Percentiles rank a stretch among this genome's conserved stretches.
These are phyloP conservation scores for Oedothorax gibbosus DNA, from an alignment of 1,140 invertebrate species.

Conservation along the genomic window DNA sequence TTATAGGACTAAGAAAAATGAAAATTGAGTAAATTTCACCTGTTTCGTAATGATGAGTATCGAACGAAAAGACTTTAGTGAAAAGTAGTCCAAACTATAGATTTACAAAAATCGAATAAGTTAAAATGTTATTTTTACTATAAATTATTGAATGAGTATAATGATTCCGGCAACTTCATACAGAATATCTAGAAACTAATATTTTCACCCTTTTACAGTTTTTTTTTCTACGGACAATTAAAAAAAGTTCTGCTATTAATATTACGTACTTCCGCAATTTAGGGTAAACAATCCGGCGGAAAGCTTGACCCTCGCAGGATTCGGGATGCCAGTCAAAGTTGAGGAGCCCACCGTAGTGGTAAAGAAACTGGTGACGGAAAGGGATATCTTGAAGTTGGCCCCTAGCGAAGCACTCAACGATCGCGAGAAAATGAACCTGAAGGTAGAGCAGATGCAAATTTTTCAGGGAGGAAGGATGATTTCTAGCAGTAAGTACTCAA, in stretches of 20 bases:
- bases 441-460: slow-evolving; percentile 36
- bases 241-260: background rate
- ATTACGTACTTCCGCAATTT: background rate
- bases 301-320: background rate
- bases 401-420: slow-evolving; percentile 54
- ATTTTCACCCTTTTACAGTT: no score
- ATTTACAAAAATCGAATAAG: no score
- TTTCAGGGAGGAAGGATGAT: slow-evolving; percentile 36
- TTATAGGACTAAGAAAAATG: no score
- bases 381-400: slow-evolving; percentile 23
- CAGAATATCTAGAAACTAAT: no score
- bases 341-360: slow-evolving; percentile 15
- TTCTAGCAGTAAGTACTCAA: slow-evolving; percentile 20
- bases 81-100: no score
- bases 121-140: no score
- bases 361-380: slow-evolving; percentile 27
- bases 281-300: background rate
- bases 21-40: no score
- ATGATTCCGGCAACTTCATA: no score
- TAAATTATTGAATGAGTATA: no score
- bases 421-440: slow-evolving; percentile 5
- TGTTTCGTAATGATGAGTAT: no score
- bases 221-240: background rate
- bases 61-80: no score
- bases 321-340: background rate